Evolutionary conservation across 1,140 invertebrate species (phyloP).

Genomic region (Drosophila repletoides): DNA sequence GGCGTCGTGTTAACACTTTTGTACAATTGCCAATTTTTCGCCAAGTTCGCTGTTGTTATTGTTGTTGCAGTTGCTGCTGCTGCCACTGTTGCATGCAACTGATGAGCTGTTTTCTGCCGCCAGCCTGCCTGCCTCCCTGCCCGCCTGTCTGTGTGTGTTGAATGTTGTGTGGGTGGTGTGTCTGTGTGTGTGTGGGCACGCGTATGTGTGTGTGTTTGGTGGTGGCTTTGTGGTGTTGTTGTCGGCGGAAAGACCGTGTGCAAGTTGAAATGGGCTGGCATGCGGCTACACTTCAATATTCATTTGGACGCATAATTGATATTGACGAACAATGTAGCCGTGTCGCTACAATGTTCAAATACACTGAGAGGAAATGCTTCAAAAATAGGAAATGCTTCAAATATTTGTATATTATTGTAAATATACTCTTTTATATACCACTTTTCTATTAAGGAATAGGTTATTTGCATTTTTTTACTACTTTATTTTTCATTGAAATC

Average conservation of each 20-base stretch:
- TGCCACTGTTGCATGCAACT: constrained; percentile 52
- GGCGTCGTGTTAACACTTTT: constrained; percentile 78
- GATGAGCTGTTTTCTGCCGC: constrained; percentile 42
- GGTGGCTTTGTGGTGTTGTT: constrained; percentile 69
- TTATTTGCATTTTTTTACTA: too few species aligned
- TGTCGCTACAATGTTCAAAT: constrained; percentile 35
- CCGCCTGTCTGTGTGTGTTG: neutral
- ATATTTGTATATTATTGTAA: too few species aligned
- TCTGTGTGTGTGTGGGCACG: constrained; percentile 32
- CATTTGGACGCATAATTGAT: constrained; percentile 80
- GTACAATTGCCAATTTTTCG: constrained; percentile 80
- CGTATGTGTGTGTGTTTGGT: constrained; percentile 32
- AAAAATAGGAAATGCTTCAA: too few species aligned
- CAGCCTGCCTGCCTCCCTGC: neutral
- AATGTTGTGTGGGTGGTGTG: constrained; percentile 7
- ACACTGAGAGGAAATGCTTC: constrained; percentile 43
- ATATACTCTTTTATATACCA: too few species aligned
- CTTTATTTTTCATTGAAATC: too few species aligned
- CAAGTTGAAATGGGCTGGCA: constrained; percentile 35
- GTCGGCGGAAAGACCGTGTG: constrained; percentile 6
- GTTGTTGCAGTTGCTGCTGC: neutral
- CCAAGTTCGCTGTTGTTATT: constrained; percentile 20
- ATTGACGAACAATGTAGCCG: constrained; percentile 77
- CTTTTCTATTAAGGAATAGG: too few species aligned
- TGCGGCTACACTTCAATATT: constrained; percentile 79